Evolutionary conservation across 2,888 invertebrate species (phyloP), one percentile per base, ranked within the genome.

Genomic region (Elysia crispata): DNA sequence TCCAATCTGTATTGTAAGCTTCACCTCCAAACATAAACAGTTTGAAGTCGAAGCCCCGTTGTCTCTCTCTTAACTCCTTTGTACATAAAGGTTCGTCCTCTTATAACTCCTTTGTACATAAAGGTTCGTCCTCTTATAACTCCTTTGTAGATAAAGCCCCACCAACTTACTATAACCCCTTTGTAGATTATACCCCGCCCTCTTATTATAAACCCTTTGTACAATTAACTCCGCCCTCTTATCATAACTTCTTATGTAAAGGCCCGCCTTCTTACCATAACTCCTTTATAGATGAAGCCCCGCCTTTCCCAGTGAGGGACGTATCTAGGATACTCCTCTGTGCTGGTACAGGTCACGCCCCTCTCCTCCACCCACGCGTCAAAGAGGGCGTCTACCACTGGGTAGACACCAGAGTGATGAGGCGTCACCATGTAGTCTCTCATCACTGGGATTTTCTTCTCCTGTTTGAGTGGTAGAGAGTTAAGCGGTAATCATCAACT

Each of bases 321-420:
- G 88, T 99, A 93, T 93, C 98, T 98, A 0, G 99, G 99, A 93
- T 99, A 99, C 92, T 99, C 98, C 92, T 99, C 99, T 0, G 99
- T 99, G 80, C 98, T 98, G 11, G 99, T 99, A 25, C 98, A 98
- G 91, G 95, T 95, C 79, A 99, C 95, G 90, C 90, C 90, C 91
- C 92, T 92, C 11, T 92, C 87, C 88, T 95, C 95, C 92, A 96
- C 96, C 99, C 99, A 99, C 0, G 98, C 97, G 77, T 96, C 95
- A 92, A 97, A 99, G 82, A 99, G 93, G 41, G 96, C 94, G 91
- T 99, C 98, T 91, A 99, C 98, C 0, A 98, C 97, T 0, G 99
- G 99, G 93, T 98, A 99, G 57, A 99, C 99, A 0, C 99, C 99
- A 1, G 98, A 98, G 92, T 99, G 99, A 93, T 99, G 99, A 0